These are phyloP conservation scores for Bugulina stolonifera DNA, from an alignment of 2,888 invertebrate species.

Conservation along the genomic window DNA sequence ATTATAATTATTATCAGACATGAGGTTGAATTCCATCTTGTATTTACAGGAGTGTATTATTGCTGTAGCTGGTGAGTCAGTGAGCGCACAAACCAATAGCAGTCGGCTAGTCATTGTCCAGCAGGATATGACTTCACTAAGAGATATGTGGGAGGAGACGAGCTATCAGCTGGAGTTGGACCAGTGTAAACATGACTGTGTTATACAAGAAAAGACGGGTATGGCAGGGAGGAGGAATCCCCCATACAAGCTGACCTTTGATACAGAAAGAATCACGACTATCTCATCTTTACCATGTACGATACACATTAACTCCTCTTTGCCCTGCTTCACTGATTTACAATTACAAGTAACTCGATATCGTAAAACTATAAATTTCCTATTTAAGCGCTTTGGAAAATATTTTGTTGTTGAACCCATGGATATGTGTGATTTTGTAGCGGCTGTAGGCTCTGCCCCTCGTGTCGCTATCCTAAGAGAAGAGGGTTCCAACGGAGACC, in stretches of 20 bases:
- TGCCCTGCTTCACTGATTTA: no score
- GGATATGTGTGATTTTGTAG: no score
- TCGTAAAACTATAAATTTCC: no score
- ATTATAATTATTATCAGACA: no score
- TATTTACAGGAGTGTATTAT: no score
- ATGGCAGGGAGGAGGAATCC: constrained; percentile 67
- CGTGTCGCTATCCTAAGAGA: constrained; percentile 89
- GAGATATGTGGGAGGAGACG: constrained; percentile 89
- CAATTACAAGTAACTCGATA: no score
- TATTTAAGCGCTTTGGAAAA: no score
- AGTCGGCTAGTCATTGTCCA: no score
- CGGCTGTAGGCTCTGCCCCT: constrained; percentile 37
- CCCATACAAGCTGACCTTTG: constrained; percentile 66
- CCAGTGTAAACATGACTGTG: constrained; percentile 76
- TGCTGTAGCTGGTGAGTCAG: neutral
- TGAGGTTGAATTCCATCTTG: no score
- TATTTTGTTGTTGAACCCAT: no score
- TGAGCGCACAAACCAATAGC: no score
- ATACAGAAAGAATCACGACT: constrained; percentile 33
- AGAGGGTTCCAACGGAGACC: constrained; percentile 93
- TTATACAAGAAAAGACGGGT: constrained; percentile 69
- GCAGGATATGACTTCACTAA: constrained; percentile 53
- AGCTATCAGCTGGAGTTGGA: constrained; percentile 80
- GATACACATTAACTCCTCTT: no score
- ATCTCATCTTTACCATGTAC: neutral